Evolutionary conservation across 2,797 vertebrate genomes (phyloP).

Genomic region (Valencia hispanica): DNA sequence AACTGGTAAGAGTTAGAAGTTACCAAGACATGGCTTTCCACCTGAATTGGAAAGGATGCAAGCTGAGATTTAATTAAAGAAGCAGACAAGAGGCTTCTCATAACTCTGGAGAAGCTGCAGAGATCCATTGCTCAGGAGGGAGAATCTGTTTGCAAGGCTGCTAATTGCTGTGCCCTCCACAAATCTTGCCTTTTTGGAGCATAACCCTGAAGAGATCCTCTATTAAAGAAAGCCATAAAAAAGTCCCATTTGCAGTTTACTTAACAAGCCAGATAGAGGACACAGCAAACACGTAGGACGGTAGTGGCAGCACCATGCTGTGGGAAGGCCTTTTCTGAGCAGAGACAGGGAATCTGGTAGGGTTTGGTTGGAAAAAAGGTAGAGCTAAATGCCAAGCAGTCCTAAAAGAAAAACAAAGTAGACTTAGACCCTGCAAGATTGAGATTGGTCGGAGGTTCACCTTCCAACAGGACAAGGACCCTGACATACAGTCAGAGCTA

Average conservation of each 20-base stretch:
- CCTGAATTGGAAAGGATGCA: background rate
- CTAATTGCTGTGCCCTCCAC: background rate
- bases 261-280: background rate
- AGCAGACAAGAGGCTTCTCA: background rate
- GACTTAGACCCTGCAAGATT: too few species aligned
- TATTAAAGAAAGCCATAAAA: background rate
- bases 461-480: too few species aligned
- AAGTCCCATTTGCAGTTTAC: background rate
- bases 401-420: too few species aligned
- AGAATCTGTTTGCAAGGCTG: background rate
- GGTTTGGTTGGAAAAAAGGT: background rate
- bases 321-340: background rate
- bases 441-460: too few species aligned
- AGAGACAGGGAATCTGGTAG: too few species aligned
- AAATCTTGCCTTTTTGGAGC: background rate
- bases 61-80: background rate
- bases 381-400: background rate
- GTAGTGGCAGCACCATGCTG: background rate
- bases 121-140: background rate
- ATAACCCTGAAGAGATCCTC: background rate
- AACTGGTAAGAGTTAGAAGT: background rate
- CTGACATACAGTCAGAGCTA: background rate
- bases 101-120: background rate
- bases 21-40: background rate
- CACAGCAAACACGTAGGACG: background rate